Conservation (phyloP, 64 coral and sea anemone species). For the Astreopora myriophthalma region DNA sequence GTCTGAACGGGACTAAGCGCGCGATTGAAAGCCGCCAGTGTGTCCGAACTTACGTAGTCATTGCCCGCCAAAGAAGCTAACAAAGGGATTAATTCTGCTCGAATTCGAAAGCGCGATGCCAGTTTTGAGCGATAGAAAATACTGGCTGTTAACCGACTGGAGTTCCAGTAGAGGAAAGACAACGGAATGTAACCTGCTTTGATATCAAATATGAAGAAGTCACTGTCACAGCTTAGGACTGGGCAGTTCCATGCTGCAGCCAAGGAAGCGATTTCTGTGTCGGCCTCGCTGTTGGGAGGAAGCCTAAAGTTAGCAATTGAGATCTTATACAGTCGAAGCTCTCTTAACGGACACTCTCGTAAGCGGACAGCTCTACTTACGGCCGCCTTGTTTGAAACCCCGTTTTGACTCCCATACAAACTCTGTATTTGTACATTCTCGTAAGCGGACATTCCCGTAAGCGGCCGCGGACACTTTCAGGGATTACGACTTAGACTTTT, state of each 20-base stretch:
- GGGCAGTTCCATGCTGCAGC: conserved; percentile 67
- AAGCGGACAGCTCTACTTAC: no score
- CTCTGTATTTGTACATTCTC: no score
- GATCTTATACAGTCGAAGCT: no score
- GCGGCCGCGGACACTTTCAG: no score
- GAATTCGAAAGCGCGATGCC: conserved; percentile 72
- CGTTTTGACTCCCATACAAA: no score
- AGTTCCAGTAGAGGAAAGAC: conserved; percentile 36
- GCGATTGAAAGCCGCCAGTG: conserved; percentile 58
- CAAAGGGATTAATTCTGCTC: conserved; percentile 57
- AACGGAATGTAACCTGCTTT: conserved; percentile 82
- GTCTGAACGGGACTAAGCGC: conserved; percentile 24
- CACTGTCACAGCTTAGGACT: conserved; percentile 80
- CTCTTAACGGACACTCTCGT: no score
- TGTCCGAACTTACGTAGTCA: conserved; percentile 59
- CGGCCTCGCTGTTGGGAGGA: conserved; percentile 77
- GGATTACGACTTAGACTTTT: no score
- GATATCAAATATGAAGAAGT: conserved; percentile 90
- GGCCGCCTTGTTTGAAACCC: no score
- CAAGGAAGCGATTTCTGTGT: conserved; percentile 79
- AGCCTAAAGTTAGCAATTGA: background rate
- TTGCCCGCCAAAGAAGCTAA: conserved; percentile 84
- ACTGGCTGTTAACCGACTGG: conserved; percentile 15
- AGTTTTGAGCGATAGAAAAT: conserved; percentile 63
- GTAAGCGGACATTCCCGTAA: no score